Conservation (phyloP, 2,113 vertebrate species). For the Menura novaehollandiae region DNA sequence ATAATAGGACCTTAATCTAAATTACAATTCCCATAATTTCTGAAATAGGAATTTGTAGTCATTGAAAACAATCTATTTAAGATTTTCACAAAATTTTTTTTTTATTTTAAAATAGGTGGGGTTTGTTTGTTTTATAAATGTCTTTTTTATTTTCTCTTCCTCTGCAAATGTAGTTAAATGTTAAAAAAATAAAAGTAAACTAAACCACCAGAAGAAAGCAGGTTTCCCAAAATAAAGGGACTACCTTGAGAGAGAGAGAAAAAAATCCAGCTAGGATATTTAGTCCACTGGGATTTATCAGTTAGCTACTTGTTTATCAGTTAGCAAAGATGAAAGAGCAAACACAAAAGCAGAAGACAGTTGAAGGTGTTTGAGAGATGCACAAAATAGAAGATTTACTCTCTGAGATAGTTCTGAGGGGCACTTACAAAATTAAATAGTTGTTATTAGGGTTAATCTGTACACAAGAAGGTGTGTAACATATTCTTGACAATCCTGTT, state of each 20-base stretch:
- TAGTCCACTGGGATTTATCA: background rate
- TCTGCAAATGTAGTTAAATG: background rate
- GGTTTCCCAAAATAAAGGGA: background rate
- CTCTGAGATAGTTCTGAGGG: background rate
- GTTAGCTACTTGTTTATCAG: background rate
- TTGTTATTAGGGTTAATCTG: background rate
- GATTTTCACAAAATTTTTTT: background rate
- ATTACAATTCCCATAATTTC: background rate
- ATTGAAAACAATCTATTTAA: background rate
- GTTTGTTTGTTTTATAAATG: background rate
- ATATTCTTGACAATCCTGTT: background rate
- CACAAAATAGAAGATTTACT: background rate
- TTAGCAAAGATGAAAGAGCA: background rate
- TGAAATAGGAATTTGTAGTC: background rate
- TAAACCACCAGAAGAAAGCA: background rate
- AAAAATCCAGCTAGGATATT: background rate
- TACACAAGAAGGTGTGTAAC: background rate
- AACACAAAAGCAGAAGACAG: background rate
- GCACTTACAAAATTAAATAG: background rate
- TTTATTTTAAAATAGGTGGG: background rate
- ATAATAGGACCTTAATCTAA: background rate
- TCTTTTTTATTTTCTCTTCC: background rate
- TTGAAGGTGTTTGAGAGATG: background rate
- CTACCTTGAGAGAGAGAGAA: no score
- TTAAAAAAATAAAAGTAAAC: background rate